These are phyloP conservation scores for Corythornis vintsioides DNA, from an alignment of 2,113 vertebrate genomes.

Conservation along the genomic window DNA sequence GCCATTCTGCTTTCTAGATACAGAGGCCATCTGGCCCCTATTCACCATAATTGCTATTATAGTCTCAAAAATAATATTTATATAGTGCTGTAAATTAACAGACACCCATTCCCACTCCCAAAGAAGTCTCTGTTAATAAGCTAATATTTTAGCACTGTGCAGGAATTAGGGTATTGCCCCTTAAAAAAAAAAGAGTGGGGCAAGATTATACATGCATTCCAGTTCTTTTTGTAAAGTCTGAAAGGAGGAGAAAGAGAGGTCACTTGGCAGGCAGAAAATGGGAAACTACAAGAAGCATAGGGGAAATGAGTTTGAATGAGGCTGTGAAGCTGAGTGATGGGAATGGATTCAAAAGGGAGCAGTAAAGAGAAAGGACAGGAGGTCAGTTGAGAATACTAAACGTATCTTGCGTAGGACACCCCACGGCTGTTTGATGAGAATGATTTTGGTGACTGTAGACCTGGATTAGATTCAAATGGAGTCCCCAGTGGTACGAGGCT, in stretches of 20 bases:
- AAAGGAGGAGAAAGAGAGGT: slow-evolving; percentile 40
- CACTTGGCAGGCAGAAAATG: slow-evolving; percentile 54
- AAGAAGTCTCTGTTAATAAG: slow-evolving; percentile 19
- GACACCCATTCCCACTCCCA: slow-evolving; percentile 9
- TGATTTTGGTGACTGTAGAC: slow-evolving; percentile 62
- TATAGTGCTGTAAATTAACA: slow-evolving; percentile 52
- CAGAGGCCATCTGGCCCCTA: slow-evolving; percentile 61
- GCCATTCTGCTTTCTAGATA: slow-evolving; percentile 69
- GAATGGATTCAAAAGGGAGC: slow-evolving; percentile 61
- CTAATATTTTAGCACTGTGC: neutral
- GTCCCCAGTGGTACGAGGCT: neutral
- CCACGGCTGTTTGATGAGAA: slow-evolving; percentile 56
- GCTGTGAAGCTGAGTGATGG: slow-evolving; percentile 68
- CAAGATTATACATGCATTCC: neutral
- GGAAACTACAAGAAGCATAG: slow-evolving; percentile 42
- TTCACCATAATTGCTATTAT: slow-evolving; percentile 63
- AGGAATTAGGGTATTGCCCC: neutral
- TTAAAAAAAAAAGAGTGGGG: neutral
- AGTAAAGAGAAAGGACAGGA: slow-evolving; percentile 68
- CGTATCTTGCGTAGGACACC: slow-evolving; percentile 50
- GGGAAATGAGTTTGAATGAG: slow-evolving; percentile 38
- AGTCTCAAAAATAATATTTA: slow-evolving; percentile 63
- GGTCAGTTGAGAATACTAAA: slow-evolving; percentile 66
- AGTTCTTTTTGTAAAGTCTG: neutral
- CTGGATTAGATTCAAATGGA: slow-evolving; percentile 63